A percentile compares a stretch with the other conserved stretches of the same genome.
Conservation (phyloP, 2,113 vertebrate genomes). For the Hiodon alosoides region DNA sequence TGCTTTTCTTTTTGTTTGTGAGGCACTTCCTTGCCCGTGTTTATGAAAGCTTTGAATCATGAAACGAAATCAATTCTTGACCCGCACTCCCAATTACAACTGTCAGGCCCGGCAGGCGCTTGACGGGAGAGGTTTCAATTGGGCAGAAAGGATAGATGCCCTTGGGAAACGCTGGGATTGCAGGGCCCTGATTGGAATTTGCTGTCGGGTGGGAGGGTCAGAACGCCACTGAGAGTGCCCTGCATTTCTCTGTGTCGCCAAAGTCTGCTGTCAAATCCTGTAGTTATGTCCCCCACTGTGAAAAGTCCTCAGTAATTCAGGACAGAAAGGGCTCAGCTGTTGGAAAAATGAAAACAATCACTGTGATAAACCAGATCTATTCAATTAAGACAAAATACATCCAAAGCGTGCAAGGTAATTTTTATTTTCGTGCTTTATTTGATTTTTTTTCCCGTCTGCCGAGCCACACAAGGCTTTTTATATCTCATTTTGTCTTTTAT, state of each 20-base stretch:
- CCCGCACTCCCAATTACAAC: constrained; percentile 31
- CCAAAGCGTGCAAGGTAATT: neutral
- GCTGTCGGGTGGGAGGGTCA: constrained; percentile 9
- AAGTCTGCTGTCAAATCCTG: constrained; percentile 21
- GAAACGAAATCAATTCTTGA: constrained; percentile 41
- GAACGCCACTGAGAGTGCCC: constrained; percentile 25
- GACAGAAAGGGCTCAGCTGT: neutral
- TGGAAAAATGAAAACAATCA: constrained; percentile 7
- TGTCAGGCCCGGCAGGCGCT: constrained; percentile 15
- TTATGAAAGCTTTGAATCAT: constrained; percentile 31
- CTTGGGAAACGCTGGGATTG: constrained; percentile 14
- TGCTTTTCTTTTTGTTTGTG: constrained; percentile 8
- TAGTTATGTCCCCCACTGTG: constrained; percentile 2
- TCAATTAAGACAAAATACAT: neutral
- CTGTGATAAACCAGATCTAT: constrained; percentile 8
- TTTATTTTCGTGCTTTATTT: neutral
- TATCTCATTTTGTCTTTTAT: constrained; percentile 51
- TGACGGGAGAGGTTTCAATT: constrained; percentile 19
- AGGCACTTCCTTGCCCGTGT: constrained; percentile 23
- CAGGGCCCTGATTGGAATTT: constrained; percentile 22
- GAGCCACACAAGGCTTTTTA: constrained; percentile 32
- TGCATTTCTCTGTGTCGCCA: constrained; percentile 27
- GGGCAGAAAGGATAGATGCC: constrained; percentile 4
- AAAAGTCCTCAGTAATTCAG: constrained; percentile 17
- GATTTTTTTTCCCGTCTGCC: constrained; percentile 26